Base-by-base conservation (phyloP, 2,113 vertebrate genomes). In the Girardinichthys multiradiatus region DNA sequence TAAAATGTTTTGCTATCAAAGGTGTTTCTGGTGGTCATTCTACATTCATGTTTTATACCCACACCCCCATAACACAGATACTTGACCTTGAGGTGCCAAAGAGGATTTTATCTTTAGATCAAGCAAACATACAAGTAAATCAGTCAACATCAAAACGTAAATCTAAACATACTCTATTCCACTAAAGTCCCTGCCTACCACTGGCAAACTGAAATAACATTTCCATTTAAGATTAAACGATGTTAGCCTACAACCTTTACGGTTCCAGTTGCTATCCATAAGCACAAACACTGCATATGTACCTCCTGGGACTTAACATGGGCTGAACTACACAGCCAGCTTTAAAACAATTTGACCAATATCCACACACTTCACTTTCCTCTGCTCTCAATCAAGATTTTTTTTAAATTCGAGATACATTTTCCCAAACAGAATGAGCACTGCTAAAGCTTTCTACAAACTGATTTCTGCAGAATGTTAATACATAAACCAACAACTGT, bases 151-250 rank as follows among this genome's bases (percentile, higher is more conserved):
- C 58, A 64, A 86, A 77, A 71, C 51, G 29, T 80, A 74, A 65
- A 79, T 54, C 66, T 77, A 60, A 76, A 82, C 70, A 76, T 65
- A 84, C 31, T 84, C 73, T 61, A 67, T 79, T 73, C 76, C 82
- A 62, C 74, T 83, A 1, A 80, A 84, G 77, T 59, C 62, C 73
- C 77, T 77, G 74, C 74, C 87, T 24, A 64, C 85, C 74, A 81
- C 87, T 48, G 69, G 82, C 80, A 60, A 68, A 83, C 64, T 87
- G 57, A 76, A 86, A 86, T 64, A 57, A 87, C 85, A 86, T 68
- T 74, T 74, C 88, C 67, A 79, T 77, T 90, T 82, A 89, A 57
- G 69, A 77, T 88, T 89, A 87, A 77, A 81, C 85, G 39, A 85
- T 54, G 30, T 89, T 80, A 85, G 83, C 80, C 69, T 82, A 82